phyloP scores from a whole-genome alignment of 2,113 vertebrate genomes.

The Glaucomys volans region DNA sequence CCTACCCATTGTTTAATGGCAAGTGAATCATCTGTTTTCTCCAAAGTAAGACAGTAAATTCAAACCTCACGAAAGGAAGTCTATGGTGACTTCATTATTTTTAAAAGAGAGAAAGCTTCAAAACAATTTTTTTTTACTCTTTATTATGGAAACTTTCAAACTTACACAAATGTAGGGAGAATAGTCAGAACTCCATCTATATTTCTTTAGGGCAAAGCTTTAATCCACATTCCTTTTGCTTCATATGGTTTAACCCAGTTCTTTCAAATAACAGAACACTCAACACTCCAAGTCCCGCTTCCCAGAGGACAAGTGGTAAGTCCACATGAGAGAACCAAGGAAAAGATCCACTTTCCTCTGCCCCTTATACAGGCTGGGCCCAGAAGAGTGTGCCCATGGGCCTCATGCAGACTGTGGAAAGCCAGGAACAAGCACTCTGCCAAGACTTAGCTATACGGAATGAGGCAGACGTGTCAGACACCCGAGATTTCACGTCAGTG shows the following conservation, averaged over 20 bases:
- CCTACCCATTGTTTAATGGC: not conserved
- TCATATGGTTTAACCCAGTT: not conserved
- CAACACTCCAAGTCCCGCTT: not conserved
- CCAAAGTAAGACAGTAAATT: constrained; percentile 24
- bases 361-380: not conserved
- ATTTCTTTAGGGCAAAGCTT: no score
- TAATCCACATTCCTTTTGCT: not conserved
- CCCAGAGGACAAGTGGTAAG: not conserved
- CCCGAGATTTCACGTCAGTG: not conserved
- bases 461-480: not conserved
- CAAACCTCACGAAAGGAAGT: constrained; percentile 46
- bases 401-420: not conserved
- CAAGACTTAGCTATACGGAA: not conserved
- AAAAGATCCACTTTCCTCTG: not conserved
- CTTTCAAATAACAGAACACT: not conserved
- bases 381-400: not conserved
- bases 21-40: not conserved
- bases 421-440: not conserved
- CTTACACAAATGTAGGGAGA: not conserved
- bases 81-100: constrained; percentile 11
- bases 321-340: not conserved
- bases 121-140: not conserved
- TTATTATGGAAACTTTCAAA: constrained; percentile 1
- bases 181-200: rapidly evolving
- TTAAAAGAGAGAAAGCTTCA: not conserved